These are phyloP conservation scores for Trialeurodes vaporariorum DNA, from an alignment of 1,140 invertebrate genomes.

Conservation along the genomic window DNA sequence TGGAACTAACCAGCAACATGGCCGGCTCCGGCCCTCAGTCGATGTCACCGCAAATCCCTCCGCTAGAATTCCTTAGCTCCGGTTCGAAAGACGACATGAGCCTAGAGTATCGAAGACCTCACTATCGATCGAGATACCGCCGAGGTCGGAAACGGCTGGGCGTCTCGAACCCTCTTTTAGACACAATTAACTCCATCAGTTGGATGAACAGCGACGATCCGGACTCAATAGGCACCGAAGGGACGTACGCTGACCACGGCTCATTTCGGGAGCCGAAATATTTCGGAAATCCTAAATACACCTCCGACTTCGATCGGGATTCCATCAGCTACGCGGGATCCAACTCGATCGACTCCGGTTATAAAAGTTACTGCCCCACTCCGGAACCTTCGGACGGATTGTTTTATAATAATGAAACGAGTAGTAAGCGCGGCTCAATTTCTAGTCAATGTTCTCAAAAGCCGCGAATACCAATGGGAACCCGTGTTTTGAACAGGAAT, in stretches of 20 bases:
- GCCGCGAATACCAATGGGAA: conserved; percentile 35
- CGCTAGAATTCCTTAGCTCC: neutral
- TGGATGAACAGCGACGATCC: conserved; percentile 29
- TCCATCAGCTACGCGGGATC: conserved; percentile 34
- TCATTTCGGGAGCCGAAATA: neutral
- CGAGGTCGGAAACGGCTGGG: conserved; percentile 20
- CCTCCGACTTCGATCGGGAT: conserved; percentile 26
- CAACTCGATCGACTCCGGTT: conserved; percentile 36
- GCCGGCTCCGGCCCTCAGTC: neutral
- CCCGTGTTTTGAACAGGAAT: conserved; percentile 30
- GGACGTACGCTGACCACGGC: conserved; percentile 10
- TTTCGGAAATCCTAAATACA: conserved; percentile 3
- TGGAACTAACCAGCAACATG: neutral
- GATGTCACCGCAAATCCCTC: neutral
- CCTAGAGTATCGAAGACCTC: conserved; percentile 15
- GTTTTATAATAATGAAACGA: conserved; percentile 13
- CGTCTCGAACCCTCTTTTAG: conserved; percentile 31
- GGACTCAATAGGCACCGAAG: conserved; percentile 8
- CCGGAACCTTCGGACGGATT: conserved; percentile 31
- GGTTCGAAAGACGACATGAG: conserved; percentile 20
- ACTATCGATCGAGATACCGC: conserved; percentile 20
- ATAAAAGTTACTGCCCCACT: conserved; percentile 36
- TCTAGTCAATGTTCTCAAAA: conserved; percentile 20
- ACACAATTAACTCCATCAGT: conserved; percentile 33
- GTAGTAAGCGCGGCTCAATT: conserved; percentile 12